Evolutionary conservation across 2,888 invertebrate genomes (phyloP), one percentile per base, ranked within the genome.

Genomic region (Mantis religiosa): DNA sequence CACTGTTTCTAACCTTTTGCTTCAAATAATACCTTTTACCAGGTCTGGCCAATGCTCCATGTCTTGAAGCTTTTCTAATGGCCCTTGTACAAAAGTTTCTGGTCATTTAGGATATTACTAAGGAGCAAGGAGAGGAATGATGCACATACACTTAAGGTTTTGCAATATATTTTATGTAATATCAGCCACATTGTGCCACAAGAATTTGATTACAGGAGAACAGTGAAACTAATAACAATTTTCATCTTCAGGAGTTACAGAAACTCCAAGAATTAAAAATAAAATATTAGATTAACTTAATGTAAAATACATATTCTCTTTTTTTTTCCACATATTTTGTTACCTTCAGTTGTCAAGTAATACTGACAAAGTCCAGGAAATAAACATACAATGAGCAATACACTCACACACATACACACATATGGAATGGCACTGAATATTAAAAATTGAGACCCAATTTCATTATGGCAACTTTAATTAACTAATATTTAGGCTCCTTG

Each of bases 141-240:
- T 6, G 14, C 54, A 71, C 54, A 71, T 25, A 71, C 20, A 71
- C 54, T 71, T 71, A 71, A 87, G 82, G 87, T 87, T 87, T 87
- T 87, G 87, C 82, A 82, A 82, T 87, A 87, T 87, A 87, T 87
- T 87, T 87, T 87, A 87, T 88, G 88, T 88, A 88, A 88, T 85
- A 81, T 84, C 88, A 88, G 88, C 88, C 88, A 88, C 88, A 88
- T 12, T 88, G 88, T 88, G 88, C 88, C 88, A 88, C 84, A 54
- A 85, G 84, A 88, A 41, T 84, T 84, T 84, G 84, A 85, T 84
- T 84, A 88, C 84, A 84, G 84, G 47, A 87, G 82, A 83, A 34
- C 84, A 87, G 87, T 47, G 82, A 82, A 87, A 54, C 71, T n/a
- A 71, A 28, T 87, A 71, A 71, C 54, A 71, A 71, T 71, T 71